Percentiles rank a stretch among this genome's conserved stretches.
Evolutionary conservation across 2,888 invertebrate species (phyloP).

Genomic region (Temnothorax ravouxi): DNA sequence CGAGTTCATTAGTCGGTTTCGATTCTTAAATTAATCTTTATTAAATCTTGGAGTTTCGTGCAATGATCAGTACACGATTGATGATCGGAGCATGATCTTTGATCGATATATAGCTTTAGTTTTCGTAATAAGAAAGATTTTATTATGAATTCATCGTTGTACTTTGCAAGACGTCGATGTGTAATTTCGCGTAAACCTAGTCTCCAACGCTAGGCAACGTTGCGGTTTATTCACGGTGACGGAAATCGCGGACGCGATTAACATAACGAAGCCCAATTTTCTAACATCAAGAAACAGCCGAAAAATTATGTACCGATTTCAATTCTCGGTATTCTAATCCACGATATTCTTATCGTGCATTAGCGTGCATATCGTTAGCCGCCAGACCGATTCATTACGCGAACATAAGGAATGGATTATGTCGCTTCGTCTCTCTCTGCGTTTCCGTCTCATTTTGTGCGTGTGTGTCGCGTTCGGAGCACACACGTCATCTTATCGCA

Average conservation of each 20-base stretch:
- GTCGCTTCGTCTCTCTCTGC: not conserved
- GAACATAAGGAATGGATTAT: slow-evolving; percentile 33
- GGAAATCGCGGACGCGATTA: not conserved
- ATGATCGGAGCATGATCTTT: not conserved
- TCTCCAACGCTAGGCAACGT: not conserved
- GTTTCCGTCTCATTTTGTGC: not conserved
- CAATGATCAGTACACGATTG: not conserved
- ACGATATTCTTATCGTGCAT: not conserved
- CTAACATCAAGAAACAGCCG: not conserved
- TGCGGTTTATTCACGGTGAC: too few species aligned
- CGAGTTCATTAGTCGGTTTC: not conserved
- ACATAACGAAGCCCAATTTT: not conserved
- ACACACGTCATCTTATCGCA: slow-evolving; percentile 34
- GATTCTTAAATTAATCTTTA: not conserved
- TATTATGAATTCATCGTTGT: not conserved
- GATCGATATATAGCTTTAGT: not conserved
- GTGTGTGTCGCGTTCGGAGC: not conserved
- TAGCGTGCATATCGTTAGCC: not conserved
- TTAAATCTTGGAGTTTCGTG: not conserved
- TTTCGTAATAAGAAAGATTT: not conserved
- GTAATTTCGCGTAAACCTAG: not conserved
- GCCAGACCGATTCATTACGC: slow-evolving; percentile 21
- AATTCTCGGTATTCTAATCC: too few species aligned
- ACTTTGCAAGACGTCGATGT: not conserved
- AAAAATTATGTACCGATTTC: not conserved